Conservation (phyloP, 2,888 invertebrate species). For the Creontiades dilutus region DNA sequence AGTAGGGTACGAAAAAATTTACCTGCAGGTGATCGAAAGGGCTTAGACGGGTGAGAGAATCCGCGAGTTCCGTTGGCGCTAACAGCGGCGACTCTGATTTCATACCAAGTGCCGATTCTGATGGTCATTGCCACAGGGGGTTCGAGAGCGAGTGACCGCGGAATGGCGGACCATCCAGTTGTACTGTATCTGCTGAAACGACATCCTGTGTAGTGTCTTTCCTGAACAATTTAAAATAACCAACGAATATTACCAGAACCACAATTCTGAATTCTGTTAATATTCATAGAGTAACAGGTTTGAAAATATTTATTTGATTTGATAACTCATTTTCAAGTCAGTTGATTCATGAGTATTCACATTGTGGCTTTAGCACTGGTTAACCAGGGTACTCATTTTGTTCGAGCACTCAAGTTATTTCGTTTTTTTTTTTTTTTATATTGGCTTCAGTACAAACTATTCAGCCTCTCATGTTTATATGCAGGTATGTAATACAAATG, state of each 20-base stretch:
- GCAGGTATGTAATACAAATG: no score
- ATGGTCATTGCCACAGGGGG: slow-evolving; percentile 75
- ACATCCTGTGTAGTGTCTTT: slow-evolving; percentile 68
- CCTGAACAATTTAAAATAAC: slow-evolving; percentile 48
- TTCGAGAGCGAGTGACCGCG: slow-evolving; percentile 54
- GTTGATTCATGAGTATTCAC: no score
- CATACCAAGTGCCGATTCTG: slow-evolving; percentile 87
- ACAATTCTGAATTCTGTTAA: slow-evolving; percentile 19
- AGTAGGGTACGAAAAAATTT: no score
- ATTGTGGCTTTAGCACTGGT: no score
- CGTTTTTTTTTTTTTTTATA: no score
- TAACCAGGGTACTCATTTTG: no score
- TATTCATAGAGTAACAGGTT: slow-evolving; percentile 7
- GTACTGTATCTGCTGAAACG: slow-evolving; percentile 66
- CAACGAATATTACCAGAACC: slow-evolving; percentile 12
- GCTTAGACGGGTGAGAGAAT: slow-evolving; percentile 83
- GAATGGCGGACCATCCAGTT: slow-evolving; percentile 55
- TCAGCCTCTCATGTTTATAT: no score
- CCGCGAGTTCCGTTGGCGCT: slow-evolving; percentile 86
- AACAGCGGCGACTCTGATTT: slow-evolving; percentile 88
- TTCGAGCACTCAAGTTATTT: no score
- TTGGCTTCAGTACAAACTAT: no score
- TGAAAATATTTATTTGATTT: no score
- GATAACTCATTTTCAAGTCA: no score
- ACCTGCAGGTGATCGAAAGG: slow-evolving; percentile 79